Conservation (phyloP, 2,113 vertebrate species). For the Argyrosomus japonicus region DNA sequence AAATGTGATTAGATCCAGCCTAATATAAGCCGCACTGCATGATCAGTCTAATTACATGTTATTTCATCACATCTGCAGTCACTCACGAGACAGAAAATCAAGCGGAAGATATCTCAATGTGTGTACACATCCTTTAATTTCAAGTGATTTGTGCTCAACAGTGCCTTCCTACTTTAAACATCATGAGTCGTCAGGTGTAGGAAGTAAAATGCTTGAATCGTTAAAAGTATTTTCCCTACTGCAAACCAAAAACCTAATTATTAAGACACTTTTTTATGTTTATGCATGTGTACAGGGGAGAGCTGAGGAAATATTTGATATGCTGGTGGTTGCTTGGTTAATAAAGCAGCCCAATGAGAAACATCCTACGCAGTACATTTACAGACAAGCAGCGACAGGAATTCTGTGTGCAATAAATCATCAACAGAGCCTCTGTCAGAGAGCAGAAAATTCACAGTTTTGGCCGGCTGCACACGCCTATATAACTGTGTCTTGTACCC, state of each 20-base stretch:
- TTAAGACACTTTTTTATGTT: neutral
- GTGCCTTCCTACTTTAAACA: neutral
- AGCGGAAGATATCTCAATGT: neutral
- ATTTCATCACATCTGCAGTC: constrained; percentile 28
- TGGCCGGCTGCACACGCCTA: constrained; percentile 12
- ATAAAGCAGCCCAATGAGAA: constrained; percentile 19
- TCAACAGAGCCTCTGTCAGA: constrained; percentile 30
- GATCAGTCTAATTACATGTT: constrained; percentile 10
- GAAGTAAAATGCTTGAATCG: neutral
- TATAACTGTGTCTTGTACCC: neutral
- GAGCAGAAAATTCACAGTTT: constrained; percentile 20
- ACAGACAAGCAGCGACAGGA: constrained; percentile 11
- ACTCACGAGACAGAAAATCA: neutral
- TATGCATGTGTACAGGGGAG: neutral
- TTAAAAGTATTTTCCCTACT: constrained; percentile 6
- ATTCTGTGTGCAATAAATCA: constrained; percentile 41
- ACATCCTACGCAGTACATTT: constrained; percentile 30
- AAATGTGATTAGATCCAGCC: neutral
- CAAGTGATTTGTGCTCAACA: neutral
- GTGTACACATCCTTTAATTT: neutral
- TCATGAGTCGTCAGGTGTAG: constrained; percentile 7
- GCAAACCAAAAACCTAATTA: constrained; percentile 11
- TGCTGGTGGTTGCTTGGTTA: neutral
- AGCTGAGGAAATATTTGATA: constrained; percentile 15
- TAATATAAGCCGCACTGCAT: neutral